Conservation (phyloP, 2,797 vertebrate species). For the Coluber constrictor region DNA sequence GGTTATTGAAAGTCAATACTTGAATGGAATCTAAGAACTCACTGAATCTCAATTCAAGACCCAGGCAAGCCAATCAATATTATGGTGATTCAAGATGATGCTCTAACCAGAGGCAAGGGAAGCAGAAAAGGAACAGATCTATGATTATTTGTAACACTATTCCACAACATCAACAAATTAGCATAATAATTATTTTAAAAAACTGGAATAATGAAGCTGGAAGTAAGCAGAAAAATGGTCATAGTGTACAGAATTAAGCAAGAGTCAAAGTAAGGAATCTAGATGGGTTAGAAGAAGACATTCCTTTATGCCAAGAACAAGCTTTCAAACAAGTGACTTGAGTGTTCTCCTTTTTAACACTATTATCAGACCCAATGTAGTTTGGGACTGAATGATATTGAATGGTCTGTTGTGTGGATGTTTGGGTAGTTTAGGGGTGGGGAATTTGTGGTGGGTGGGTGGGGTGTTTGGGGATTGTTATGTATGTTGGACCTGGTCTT, state of each 20-base stretch:
- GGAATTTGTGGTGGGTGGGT: too few relatives aligned
- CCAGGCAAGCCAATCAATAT: neutral
- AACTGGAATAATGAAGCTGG: neutral
- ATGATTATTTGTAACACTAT: neutral
- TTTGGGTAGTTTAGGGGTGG: too few relatives aligned
- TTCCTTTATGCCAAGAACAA: neutral
- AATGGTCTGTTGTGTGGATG: too few relatives aligned
- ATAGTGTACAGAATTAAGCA: neutral
- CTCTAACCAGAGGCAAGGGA: neutral
- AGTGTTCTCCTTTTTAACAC: neutral
- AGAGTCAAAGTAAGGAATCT: neutral
- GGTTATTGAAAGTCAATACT: neutral
- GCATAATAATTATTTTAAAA: neutral
- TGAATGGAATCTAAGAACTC: neutral
- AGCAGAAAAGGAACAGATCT: neutral
- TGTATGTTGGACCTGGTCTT: too few relatives aligned
- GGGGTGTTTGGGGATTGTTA: too few relatives aligned
- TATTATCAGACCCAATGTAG: neutral
- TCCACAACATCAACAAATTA: neutral
- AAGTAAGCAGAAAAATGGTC: neutral
- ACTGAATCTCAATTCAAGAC: neutral
- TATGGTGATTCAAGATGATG: neutral
- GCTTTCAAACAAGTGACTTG: neutral
- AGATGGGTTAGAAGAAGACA: neutral
- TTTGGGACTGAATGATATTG: neutral